A percentile compares a stretch with the other conserved stretches of the same genome.
Conservation (phyloP, 2,888 invertebrate genomes). For the Oasisia sp. region DNA sequence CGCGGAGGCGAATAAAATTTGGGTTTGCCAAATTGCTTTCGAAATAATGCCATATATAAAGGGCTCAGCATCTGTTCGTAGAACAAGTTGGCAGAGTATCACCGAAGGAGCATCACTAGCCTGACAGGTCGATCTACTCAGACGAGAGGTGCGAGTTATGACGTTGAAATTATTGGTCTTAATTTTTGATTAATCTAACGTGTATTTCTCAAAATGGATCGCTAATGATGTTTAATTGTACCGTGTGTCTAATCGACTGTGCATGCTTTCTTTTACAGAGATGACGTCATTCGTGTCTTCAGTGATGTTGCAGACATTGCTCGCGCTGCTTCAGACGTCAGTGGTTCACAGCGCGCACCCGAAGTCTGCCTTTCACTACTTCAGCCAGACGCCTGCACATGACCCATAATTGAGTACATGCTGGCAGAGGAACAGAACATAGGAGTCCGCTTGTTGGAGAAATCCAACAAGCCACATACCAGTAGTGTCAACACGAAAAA, state of each 20-base stretch:
- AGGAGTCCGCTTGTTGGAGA: no score
- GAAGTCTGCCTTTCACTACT: neutral
- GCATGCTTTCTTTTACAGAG: neutral
- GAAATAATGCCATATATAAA: neutral
- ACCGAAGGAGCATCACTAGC: neutral
- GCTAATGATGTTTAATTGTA: neutral
- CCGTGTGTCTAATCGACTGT: neutral
- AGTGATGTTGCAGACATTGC: neutral
- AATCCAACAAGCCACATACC: neutral
- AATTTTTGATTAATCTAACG: neutral
- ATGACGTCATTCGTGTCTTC: neutral
- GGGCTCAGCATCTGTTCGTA: neutral
- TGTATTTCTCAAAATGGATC: neutral
- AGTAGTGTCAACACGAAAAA: neutral
- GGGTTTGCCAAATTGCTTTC: neutral
- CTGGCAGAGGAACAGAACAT: no score
- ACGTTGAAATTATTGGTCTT: neutral
- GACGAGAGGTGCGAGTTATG: neutral
- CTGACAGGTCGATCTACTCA: neutral
- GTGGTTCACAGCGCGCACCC: neutral
- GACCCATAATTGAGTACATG: neutral
- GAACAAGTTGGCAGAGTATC: neutral
- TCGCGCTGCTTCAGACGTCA: neutral
- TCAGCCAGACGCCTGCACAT: neutral
- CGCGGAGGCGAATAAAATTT: neutral